These are phyloP conservation scores for Crocodylus rhombifer DNA, from an alignment of 2,797 vertebrate species.

Conservation along the genomic window DNA sequence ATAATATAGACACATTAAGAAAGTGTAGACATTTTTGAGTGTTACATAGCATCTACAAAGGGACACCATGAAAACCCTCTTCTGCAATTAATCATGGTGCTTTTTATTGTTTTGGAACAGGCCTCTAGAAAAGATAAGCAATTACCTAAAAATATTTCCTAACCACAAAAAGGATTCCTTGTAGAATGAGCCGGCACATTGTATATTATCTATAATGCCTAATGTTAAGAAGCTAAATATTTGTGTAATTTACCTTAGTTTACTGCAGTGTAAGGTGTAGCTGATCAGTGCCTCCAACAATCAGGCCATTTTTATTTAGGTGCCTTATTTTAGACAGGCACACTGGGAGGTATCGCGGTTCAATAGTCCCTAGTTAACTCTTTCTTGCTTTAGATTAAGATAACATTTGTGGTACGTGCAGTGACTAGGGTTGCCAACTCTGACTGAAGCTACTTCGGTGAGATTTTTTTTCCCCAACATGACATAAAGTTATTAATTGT, in stretches of 20 bases:
- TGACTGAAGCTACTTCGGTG: too few relatives aligned
- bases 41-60: neutral
- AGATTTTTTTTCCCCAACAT: too few relatives aligned
- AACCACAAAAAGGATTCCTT: neutral
- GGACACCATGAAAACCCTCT: neutral
- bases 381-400: neutral
- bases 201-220: neutral
- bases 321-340: neutral
- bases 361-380: neutral
- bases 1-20: neutral
- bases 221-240: neutral
- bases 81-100: neutral
- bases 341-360: neutral
- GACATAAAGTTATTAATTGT: too few relatives aligned
- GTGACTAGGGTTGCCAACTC: neutral
- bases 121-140: neutral
- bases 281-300: neutral
- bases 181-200: neutral
- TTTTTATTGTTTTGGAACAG: constrained; percentile 2
- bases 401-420: neutral
- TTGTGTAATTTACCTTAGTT: neutral
- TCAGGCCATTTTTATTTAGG: neutral
- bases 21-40: neutral
- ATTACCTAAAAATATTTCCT: neutral
- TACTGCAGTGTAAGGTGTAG: neutral